Base-by-base conservation (phyloP, 1,140 invertebrate species). In the Cylas formicarius region DNA sequence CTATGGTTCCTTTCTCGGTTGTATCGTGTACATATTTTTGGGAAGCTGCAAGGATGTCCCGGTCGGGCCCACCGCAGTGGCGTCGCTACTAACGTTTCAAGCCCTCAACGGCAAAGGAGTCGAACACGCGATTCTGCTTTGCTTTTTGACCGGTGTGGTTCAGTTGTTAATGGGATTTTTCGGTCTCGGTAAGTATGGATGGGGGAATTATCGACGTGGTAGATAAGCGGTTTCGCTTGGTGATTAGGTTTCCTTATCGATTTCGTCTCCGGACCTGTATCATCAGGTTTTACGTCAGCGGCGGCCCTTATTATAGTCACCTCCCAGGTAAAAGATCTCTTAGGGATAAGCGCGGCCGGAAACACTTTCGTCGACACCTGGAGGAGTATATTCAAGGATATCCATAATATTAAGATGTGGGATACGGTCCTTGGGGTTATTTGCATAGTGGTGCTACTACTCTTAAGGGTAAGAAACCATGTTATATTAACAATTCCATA, bases 261-360 rank as follows among this genome's bases (percentile, higher is more conserved):
- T 67, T 96, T 93, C 65, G 89, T 96, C 1, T 93, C 89, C 0
- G 85, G 86, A 3, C 89, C 91, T 0, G 91, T 95, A 0, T 90
- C 90, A 9, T 90, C 85, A 8, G 89, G 90, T 10, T 96, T 95
- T 61, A 94, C 90, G 0, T 90, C 88, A 1, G 90, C 91, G 1
- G 90, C 91, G 8, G 90, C 91, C 11, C 71, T 96, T 11, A 90
- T 91, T 45, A 94, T 95, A 33, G 78, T 88, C 1, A 81, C 84
- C 2, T 88, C 88, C 1, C 91, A 95, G 72, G 68, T 94, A 7
- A 93, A 90, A 67, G 82, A 85, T 52, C 64, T 92, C 14, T 72
- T 90, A 11, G 84, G 84, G 1, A 86, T 94, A 29, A 70, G 71
- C 7, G 86, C 85, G 3, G 77, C 71, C 16, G 85, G 83, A 4